Conservation (phyloP, 1,140 invertebrate genomes). For the Drepana arcuata region DNA sequence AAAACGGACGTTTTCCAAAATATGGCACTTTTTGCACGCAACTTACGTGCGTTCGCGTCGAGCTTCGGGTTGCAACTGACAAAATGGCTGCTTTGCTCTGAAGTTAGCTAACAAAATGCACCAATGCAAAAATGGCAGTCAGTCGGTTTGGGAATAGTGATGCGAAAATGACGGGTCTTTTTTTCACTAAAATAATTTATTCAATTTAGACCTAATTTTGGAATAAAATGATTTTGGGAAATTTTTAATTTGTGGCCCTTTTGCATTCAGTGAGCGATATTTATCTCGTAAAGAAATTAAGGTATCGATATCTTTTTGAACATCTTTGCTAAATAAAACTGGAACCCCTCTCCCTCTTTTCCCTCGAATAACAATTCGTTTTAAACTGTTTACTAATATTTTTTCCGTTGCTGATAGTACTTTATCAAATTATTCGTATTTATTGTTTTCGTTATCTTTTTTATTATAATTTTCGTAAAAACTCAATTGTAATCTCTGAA, state of each 20-base stretch:
- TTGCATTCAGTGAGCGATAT: neutral
- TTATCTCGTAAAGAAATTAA: slow-evolving; percentile 15
- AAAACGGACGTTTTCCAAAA: neutral
- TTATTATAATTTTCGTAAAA: neutral
- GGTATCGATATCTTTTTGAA: slow-evolving; percentile 12
- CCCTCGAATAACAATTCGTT: slow-evolving; percentile 11
- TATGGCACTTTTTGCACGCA: neutral
- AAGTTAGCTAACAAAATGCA: neutral
- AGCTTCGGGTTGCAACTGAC: neutral
- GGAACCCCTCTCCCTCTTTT: slow-evolving; percentile 12
- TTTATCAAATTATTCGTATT: slow-evolving; percentile 11
- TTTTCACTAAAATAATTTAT: slow-evolving; percentile 1
- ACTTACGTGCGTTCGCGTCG: neutral
- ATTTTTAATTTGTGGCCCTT: neutral
- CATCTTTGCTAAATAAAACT: slow-evolving; percentile 9
- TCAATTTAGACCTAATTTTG: neutral
- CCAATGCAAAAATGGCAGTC: neutral
- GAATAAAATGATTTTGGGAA: neutral
- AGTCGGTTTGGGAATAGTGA: neutral
- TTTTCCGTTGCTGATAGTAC: slow-evolving; percentile 5
- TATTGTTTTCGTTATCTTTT: slow-evolving; percentile 1
- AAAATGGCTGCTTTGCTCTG: slow-evolving; percentile 1
- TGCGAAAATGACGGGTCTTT: neutral
- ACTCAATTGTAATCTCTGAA: slow-evolving; percentile 6
- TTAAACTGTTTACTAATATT: slow-evolving; percentile 8